phyloP scores from a whole-genome alignment of 2,797 vertebrate species.

The Selene dorsalis region DNA sequence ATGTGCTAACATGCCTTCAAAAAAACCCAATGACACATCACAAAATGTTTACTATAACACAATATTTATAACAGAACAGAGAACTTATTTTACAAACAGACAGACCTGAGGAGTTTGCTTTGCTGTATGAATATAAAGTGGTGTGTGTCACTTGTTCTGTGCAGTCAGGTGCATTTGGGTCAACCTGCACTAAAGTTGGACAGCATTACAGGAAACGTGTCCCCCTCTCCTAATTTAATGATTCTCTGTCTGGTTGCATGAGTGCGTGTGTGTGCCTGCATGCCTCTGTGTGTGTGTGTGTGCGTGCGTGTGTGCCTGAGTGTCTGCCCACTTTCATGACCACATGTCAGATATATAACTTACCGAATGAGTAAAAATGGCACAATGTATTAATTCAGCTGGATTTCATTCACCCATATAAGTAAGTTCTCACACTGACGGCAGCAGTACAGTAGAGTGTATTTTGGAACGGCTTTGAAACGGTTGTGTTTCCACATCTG shows the following conservation, averaged over 20 bases:
- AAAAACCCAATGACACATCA: not conserved
- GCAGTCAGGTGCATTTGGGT: conserved; percentile 27
- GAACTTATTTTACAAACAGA: conserved; percentile 1
- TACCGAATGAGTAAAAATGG: conserved; percentile 32
- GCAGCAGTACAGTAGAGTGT: conserved; percentile 22
- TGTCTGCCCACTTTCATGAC: conserved; percentile 12
- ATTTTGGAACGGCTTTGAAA: conserved; percentile 45
- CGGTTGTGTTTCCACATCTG: conserved; percentile 51
- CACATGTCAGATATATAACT: conserved; percentile 34
- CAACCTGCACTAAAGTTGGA: conserved; percentile 21
- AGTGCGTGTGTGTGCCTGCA: not conserved
- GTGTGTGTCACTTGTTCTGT: not conserved
- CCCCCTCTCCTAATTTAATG: conserved; percentile 22
- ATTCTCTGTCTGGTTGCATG: not conserved
- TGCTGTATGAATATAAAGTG: not conserved
- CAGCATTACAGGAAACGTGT: conserved; percentile 43
- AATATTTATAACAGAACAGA: not conserved
- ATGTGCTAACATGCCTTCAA: conserved; percentile 4
- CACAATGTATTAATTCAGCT: conserved; percentile 52
- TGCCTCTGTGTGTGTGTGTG: not conserved
- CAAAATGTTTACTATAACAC: not conserved
- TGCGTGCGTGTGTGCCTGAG: not conserved
- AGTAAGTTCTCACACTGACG: conserved; percentile 33
- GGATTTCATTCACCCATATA: conserved; percentile 33
- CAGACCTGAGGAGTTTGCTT: not conserved